Evolutionary conservation across 2,113 vertebrate species (phyloP), one percentile per base, ranked within the genome.

Genomic region (Istiophorus platypterus): DNA sequence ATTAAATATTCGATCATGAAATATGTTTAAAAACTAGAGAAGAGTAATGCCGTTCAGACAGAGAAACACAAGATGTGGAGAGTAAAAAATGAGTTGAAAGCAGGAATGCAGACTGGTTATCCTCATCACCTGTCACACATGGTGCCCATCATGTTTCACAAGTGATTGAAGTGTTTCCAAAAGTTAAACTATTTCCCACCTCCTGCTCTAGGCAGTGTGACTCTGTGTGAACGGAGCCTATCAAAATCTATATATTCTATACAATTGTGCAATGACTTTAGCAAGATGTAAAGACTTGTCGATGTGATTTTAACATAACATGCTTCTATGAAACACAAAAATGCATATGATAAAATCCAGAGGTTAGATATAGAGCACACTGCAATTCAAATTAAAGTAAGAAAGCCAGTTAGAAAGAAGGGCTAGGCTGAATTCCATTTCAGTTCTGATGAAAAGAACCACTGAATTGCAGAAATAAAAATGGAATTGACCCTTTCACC

Each of bases 371-470:
- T 81, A 85, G 63, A 87, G 82, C 85, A 90, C 63, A 81, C 69
- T 80, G 86, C 78, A 90, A 81, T 84, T 79, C 69, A 85, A 91
- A 87, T 41, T 47, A 93, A 88, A 89, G 72, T 67, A 80, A 73
- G 71, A 81, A 87, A 90, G 88, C 72, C 42, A 59, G 90, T 95
- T 92, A 94, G 89, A 93, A 91, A 86, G 29, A 78, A 78, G 82
- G 72, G 69, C 78, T 80, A 78, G 87, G 85, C 65, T 91, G 75
- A 92, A 91, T 90, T 93, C 92, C 91, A 92, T 93, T 90, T 92
- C 64, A 42, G 9, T 76, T 74, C 72, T 67, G 56, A 51, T 26
- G 13, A 79, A 65, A 49, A 65, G 70, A 78, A 77, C 29, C 51
- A 54, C 15, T 22, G 52, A 77, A 67, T 42, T 57, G n/a, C 66